Base-by-base conservation (phyloP, 2,797 vertebrate genomes). In the Neostethus bicornis region DNA sequence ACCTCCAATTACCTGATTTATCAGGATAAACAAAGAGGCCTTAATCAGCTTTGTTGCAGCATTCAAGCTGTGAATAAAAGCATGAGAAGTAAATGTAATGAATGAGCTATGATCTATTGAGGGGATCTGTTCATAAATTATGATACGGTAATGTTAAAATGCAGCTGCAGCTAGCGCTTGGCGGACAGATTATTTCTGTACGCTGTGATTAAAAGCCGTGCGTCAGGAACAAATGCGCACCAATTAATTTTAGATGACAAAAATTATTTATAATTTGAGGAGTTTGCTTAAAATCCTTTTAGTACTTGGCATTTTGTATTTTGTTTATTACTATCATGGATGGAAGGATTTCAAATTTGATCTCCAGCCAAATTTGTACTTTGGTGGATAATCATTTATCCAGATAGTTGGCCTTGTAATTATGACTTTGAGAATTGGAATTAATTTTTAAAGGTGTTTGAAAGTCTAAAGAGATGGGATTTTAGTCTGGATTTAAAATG, bases 281-380 rank as follows among this genome's bases (percentile, higher is more conserved):
- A 57, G 60, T 65, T 69, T 70, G 25, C 48, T 48, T 50, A 62
- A 66, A 78, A 69, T 54, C 44, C 47, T 69, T 76, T 76, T 65
- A 75, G 66, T 41, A 35, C 58, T 49, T 62, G 45, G n/a, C 39
- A 58, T 26, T 56, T 76, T 54, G 19, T 42, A n/a, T 61, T 71
- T 70, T 32, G 51, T 79, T 75, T 59, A 60, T 68, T 42, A 75
- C 63, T 54, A 62, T 67, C 11, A 8, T 12, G 1, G 20, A 16
- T 26, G 45, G 41, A 11, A 63, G 76, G 23, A 51, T 17, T 53
- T 42, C 16, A 45, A 17, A 41, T 54, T 47, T 72, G 74, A 70
- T 39, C 46, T 19, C 1, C 0, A 29, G 70, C 65, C 75, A 77
- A 55, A 68, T 55, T 17, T 65, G 52, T 74, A 72, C 72, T 82